Evolutionary conservation across 2,113 vertebrate species (phyloP), one percentile per base, ranked within the genome.

Genomic region (Tauraco erythrolophus): DNA sequence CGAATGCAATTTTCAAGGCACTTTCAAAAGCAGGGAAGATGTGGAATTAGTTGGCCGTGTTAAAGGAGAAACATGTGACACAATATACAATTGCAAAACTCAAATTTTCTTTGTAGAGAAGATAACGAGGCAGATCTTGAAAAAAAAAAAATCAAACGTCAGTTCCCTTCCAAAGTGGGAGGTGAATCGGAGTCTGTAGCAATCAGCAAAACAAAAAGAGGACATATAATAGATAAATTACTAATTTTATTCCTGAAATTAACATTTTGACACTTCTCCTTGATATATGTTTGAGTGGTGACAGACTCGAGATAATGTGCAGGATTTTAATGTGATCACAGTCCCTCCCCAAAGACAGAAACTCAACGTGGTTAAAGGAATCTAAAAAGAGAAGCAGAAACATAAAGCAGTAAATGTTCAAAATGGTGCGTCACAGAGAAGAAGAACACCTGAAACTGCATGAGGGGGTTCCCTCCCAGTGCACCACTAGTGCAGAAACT

Each of bases 1-100:
- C 2, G 14, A 46, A 71, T 2, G 14, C 57, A 17, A 25, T 50
- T 84, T 79, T 61, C 46, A 56, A 68, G 43, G 70, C 23, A 21
- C 27, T 77, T 77, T 86, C 41, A 77, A 83, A 77, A 77, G 81
- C 22, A 65, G 50, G n/a, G 48, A 56, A 39, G 53, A 30, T 62
- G 88, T 9, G 23, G n/a, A 86, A 74, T 92, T 86, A 95, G 89
- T 78, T 78, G 39, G 81, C 23, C 28, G 5, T 58, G 82, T 72
- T 82, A 86, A 89, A 77, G 31, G 46, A 61, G 60, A 46, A 69
- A 37, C 65, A 33, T 33, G 30, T 68, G 86, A 74, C 65, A 72
- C 68, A 57, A 51, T 64, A 48, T 5, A 19, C 54, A 37, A 53
- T 54, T 54, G 60, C 24, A 25, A 74, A 72, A 53, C 48, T 62